phyloP scores from a whole-genome alignment of 2,888 invertebrate genomes.

The Chirona hameri region DNA sequence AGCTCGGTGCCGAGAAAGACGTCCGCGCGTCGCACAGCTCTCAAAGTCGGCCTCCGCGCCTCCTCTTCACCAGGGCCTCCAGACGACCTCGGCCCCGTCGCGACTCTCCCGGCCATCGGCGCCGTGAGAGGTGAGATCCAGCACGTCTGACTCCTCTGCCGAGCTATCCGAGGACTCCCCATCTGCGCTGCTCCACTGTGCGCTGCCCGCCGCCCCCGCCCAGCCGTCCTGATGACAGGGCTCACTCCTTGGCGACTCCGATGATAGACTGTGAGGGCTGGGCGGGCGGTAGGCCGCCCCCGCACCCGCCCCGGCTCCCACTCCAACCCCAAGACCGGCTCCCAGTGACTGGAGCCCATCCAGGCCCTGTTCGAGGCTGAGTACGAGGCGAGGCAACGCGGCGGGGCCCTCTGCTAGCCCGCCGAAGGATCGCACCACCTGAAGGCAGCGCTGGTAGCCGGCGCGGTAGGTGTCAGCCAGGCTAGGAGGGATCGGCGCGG shows the following conservation, averaged over 20 bases:
- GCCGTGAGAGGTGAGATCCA: not conserved
- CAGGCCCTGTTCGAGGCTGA: not conserved
- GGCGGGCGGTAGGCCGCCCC: not conserved
- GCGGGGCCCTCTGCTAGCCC: no score
- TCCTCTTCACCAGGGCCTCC: no score
- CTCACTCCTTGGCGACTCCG: not conserved
- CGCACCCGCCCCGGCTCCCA: not conserved
- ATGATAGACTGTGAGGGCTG: not conserved
- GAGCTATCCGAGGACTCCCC: not conserved
- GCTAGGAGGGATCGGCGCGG: not conserved
- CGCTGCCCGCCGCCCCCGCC: not conserved
- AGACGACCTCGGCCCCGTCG: no score
- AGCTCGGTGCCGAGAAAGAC: no score
- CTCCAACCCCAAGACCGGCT: no score
- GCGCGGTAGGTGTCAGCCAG: not conserved
- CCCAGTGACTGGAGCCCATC: not conserved
- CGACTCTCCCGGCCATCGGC: not conserved
- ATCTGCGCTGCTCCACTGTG: not conserved
- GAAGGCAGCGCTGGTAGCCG: constrained; percentile 13
- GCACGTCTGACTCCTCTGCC: not conserved
- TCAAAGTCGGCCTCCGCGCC: no score
- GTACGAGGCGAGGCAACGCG: not conserved
- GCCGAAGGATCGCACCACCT: not conserved
- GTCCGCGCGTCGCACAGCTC: no score
- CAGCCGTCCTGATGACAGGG: not conserved